Evolutionary conservation across 1,140 invertebrate species (phyloP).

Genomic region (Pogonus chalceus): DNA sequence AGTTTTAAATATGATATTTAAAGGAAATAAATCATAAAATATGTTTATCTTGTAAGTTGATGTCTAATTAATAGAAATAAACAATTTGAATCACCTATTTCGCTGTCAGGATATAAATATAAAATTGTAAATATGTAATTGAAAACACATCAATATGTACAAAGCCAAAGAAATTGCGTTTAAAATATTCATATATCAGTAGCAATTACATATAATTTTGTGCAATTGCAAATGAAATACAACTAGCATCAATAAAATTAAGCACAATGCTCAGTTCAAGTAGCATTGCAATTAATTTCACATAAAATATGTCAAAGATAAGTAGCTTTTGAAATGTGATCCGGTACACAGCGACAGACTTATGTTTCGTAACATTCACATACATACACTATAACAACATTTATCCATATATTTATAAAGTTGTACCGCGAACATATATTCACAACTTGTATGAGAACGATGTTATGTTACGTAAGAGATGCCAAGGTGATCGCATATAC

Average conservation of each 20-base stretch:
- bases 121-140: too few species aligned
- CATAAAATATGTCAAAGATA: slow-evolving; percentile 7
- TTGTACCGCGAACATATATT: background rate
- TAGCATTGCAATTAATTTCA: slow-evolving; percentile 1
- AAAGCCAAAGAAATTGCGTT: too few species aligned
- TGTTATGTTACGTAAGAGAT: background rate
- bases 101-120: too few species aligned
- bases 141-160: too few species aligned
- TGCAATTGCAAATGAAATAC: background rate
- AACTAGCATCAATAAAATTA: slow-evolving; percentile 1
- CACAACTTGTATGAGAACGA: background rate
- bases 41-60: too few species aligned
- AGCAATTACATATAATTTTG: background rate
- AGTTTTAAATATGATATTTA: too few species aligned
- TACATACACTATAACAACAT: background rate
- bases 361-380: slow-evolving; percentile 1
- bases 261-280: slow-evolving; percentile 1
- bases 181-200: background rate
- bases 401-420: background rate
- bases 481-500: background rate
- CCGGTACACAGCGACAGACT: slow-evolving; percentile 1
- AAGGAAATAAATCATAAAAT: too few species aligned
- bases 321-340: slow-evolving; percentile 5
- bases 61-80: too few species aligned
- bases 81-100: too few species aligned